phyloP scores from a whole-genome alignment of 2,888 invertebrate genomes.

The Nemapogon koenigi region DNA sequence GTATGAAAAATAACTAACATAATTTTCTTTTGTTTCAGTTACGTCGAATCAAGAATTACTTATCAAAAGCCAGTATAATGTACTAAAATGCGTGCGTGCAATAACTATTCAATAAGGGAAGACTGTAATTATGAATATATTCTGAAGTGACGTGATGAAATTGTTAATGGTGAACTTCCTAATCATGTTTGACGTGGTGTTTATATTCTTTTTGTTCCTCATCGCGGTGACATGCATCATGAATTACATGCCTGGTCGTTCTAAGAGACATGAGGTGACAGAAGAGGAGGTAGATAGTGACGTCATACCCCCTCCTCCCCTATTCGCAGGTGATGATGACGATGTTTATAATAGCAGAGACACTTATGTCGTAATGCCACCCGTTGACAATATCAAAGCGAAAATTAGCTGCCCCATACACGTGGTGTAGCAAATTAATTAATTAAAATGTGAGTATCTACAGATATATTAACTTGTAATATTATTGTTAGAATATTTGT shows the following conservation, averaged over 20 bases:
- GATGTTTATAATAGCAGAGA: conserved; percentile 38
- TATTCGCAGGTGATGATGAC: conserved; percentile 45
- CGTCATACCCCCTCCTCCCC: conserved; percentile 56
- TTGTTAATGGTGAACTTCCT: conserved; percentile 85
- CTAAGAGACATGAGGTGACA: conserved; percentile 51
- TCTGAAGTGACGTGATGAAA: conserved; percentile 70
- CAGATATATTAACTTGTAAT: too few species aligned
- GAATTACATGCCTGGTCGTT: conserved; percentile 77
- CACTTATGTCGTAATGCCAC: conserved; percentile 57
- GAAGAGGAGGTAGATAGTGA: conserved; percentile 54
- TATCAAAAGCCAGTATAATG: too few species aligned
- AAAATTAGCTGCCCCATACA: conserved; percentile 58
- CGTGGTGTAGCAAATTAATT: conserved; percentile 42
- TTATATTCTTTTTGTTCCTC: conserved; percentile 85
- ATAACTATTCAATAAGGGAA: too few species aligned
- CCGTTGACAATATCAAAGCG: conserved; percentile 39
- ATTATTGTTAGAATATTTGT: too few species aligned
- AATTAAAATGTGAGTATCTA: conserved; percentile 4
- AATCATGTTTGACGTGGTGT: conserved; percentile 88
- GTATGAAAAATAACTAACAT: too few species aligned
- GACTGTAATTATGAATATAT: too few species aligned
- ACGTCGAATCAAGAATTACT: too few species aligned
- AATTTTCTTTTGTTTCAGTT: conserved; percentile 6
- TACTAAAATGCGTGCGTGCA: too few species aligned
- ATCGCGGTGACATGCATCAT: conserved; percentile 83